A percentile compares a stretch with the other conserved stretches of the same genome.
Conservation (phyloP, 2,888 invertebrate genomes). For the Calameuta filiformis region DNA sequence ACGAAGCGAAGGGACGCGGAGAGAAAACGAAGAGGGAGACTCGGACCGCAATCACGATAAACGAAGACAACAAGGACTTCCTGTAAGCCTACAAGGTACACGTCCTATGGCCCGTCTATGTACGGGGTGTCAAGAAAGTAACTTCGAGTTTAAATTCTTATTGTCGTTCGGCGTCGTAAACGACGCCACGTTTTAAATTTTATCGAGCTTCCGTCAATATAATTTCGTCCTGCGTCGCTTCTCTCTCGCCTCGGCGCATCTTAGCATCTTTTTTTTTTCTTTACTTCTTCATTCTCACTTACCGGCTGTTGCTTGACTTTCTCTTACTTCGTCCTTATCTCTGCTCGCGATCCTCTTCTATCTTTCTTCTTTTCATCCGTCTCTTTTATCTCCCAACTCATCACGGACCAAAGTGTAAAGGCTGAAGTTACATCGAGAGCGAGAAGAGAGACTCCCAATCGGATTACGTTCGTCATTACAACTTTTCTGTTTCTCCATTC, state of each 20-base stretch:
- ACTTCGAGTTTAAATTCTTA: background rate
- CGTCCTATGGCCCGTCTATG: background rate
- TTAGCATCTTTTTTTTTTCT: background rate
- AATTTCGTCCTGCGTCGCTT: background rate
- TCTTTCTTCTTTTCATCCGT: background rate
- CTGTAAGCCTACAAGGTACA: constrained; percentile 30
- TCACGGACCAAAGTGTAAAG: background rate
- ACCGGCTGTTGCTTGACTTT: constrained; percentile 19
- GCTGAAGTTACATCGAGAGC: constrained; percentile 13
- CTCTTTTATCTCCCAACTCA: background rate
- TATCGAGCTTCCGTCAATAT: background rate
- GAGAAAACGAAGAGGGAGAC: constrained; percentile 10
- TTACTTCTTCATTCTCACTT: background rate
- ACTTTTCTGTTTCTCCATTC: constrained; percentile 25
- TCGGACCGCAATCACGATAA: constrained; percentile 48
- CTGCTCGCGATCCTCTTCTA: constrained; percentile 11
- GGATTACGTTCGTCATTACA: constrained; percentile 37
- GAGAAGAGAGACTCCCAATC: constrained; percentile 31
- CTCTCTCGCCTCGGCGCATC: too few relatives aligned
- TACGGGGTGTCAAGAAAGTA: background rate
- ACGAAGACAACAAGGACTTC: constrained; percentile 59
- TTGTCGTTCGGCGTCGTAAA: background rate
- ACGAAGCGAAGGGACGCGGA: background rate
- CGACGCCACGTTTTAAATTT: background rate
- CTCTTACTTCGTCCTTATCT: constrained; percentile 12